These are phyloP conservation scores for Gastrophryne carolinensis DNA, from an alignment of 2,797 vertebrate species.

Conservation along the genomic window DNA sequence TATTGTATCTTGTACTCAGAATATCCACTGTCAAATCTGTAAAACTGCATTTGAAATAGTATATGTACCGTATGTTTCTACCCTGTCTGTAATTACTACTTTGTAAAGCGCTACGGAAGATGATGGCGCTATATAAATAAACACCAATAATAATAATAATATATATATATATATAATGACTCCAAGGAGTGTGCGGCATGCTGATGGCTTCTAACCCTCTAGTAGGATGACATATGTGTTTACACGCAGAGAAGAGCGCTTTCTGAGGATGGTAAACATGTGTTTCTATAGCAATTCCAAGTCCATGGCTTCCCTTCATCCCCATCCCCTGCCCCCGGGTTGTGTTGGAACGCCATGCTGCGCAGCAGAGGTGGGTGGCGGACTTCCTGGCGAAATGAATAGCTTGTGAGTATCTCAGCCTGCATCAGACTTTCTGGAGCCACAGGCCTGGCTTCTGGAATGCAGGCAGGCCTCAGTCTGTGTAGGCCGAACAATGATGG, in stretches of 20 bases:
- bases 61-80: too few relatives aligned
- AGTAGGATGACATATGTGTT: neutral
- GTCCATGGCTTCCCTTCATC: neutral
- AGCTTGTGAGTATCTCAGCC: constrained; percentile 33
- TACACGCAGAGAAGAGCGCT: neutral
- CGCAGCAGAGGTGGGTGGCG: constrained; percentile 37
- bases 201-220: too few relatives aligned
- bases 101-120: too few relatives aligned
- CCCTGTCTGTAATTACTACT: too few relatives aligned
- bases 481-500: constrained; percentile 6
- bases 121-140: too few relatives aligned
- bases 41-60: too few relatives aligned
- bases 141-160: too few relatives aligned
- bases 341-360: constrained; percentile 34
- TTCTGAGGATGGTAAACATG: neutral
- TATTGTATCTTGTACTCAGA: too few relatives aligned
- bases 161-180: too few relatives aligned
- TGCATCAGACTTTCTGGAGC: constrained; percentile 51
- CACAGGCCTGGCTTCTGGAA: constrained; percentile 41
- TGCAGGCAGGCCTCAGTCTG: constrained; percentile 40
- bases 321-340: neutral
- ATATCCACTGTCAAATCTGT: too few relatives aligned
- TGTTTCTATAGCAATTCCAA: neutral
- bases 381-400: constrained; percentile 45
- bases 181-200: too few relatives aligned